Base-by-base conservation (phyloP, 2,113 vertebrate species). In the Epinephelus lanceolatus region DNA sequence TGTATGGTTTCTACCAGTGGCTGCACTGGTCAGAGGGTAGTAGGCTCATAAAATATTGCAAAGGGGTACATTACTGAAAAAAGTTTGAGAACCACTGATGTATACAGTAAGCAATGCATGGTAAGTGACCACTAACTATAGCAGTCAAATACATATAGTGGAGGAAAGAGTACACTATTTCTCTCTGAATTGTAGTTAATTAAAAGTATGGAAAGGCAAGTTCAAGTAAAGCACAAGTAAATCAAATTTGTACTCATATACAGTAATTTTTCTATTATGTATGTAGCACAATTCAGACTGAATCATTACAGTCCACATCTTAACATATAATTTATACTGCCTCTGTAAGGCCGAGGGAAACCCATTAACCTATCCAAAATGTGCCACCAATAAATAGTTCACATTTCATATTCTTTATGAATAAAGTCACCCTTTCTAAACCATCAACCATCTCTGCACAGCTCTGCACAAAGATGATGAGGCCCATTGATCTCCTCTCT, bases 401-500 rank as follows among this genome's bases (percentile, higher is more conserved):
- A 72, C 40, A 37, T 87, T 85, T 79, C 49, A 65, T 30, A 63
- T 76, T 78, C 63, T 30, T 60, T 73, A 87, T 81, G 73, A 74
- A 85, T 88, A 69, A 62, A 89, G 80, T 63, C n/a, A 52, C 42
- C 23, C 15, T 57, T 71, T 84, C 27, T 19, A 33, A 71, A 59
- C 69, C 85, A 71, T 78, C 56, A 76, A 72, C 12, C 61, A 42
- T 84, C 78, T 86, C 79, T 68, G 52, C 61, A 45, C 17, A 81
- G 61, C 40, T 75, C 71, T 71, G 71, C 61, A n/a, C 69, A 73
- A 40, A 25, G 52, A 91, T 40, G 56, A 91, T 60, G 42, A 84
- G 62, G 30, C 12, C 42, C 72, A 78, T 88, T 81, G 83, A 89
- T 88, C 83, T 85, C 59, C 6, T 37, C 49, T 70, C 62, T 72